A percentile compares a stretch with the other conserved stretches of the same genome.
Evolutionary conservation across 2,888 invertebrate genomes (phyloP).

Genomic region (Philereme vetulata): DNA sequence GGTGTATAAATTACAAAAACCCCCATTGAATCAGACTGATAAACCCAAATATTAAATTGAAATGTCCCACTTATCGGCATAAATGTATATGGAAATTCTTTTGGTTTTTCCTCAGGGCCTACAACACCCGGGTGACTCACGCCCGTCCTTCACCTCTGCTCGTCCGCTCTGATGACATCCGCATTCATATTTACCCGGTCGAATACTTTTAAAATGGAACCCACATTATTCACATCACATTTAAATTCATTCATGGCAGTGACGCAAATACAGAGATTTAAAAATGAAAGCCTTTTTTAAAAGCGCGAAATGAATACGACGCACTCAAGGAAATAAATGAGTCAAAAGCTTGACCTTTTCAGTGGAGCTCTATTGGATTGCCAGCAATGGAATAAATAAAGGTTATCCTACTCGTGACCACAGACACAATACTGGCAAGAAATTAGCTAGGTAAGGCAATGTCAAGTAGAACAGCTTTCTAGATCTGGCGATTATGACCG

Average conservation of each 20-base stretch:
- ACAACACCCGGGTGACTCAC: constrained; percentile 65
- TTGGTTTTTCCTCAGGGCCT: constrained; percentile 55
- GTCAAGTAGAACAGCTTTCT: constrained; percentile 41
- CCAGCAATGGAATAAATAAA: constrained; percentile 36
- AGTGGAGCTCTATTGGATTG: constrained; percentile 27
- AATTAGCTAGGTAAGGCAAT: constrained; percentile 36
- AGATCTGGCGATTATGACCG: constrained; percentile 28
- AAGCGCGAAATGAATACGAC: constrained; percentile 26
- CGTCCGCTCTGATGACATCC: constrained; percentile 60
- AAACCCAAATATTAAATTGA: constrained; percentile 1
- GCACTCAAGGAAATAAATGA: constrained; percentile 27
- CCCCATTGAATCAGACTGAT: not conserved
- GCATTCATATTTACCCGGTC: constrained; percentile 63
- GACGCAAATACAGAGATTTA: constrained; percentile 49
- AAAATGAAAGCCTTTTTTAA: constrained; percentile 39
- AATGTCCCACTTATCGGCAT: constrained; percentile 11
- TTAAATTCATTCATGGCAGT: constrained; percentile 59
- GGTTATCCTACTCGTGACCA: constrained; percentile 37
- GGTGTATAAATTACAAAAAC: not conserved
- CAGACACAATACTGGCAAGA: constrained; percentile 32
- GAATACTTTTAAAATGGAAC: constrained; percentile 42
- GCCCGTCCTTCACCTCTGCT: constrained; percentile 72
- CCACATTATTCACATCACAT: constrained; percentile 54
- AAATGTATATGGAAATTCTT: constrained; percentile 46
- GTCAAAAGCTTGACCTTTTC: constrained; percentile 42